Conservation (phyloP, 2,797 vertebrate genomes). For the Amblyraja radiata region DNA sequence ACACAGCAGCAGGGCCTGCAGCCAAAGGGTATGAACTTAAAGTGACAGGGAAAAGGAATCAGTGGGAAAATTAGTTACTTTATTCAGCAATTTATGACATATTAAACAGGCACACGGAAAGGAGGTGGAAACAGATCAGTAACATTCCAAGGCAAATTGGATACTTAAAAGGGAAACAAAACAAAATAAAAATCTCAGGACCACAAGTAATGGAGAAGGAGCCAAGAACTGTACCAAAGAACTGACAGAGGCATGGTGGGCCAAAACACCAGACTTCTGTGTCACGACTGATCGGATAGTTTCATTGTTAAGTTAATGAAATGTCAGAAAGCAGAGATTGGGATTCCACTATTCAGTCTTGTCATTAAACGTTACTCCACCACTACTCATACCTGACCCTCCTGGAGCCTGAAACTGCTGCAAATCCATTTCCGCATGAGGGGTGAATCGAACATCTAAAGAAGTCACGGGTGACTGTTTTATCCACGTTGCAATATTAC, state of each 20-base stretch:
- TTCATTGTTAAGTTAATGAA: background rate
- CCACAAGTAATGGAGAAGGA: no score
- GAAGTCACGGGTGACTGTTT: conserved; percentile 60
- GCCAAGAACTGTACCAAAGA: background rate
- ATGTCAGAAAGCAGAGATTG: background rate
- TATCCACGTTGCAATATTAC: conserved; percentile 69
- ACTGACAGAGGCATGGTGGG: background rate
- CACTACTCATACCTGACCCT: conserved; percentile 49
- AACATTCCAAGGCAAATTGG: background rate
- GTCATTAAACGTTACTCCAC: background rate
- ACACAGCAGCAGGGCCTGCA: background rate
- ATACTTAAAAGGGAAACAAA: background rate
- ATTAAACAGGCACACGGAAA: background rate
- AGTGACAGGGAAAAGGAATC: background rate
- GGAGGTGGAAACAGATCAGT: background rate
- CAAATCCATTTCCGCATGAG: conserved; percentile 64
- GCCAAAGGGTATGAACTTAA: background rate
- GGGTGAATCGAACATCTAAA: conserved; percentile 73
- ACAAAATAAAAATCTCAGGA: background rate
- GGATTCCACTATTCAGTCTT: background rate
- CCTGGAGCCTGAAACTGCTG: conserved; percentile 56
- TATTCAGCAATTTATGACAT: background rate
- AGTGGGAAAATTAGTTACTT: background rate
- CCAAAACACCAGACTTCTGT: background rate
- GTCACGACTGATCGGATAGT: background rate